phyloP scores from a whole-genome alignment of 2,797 vertebrate species.

The Craterocephalus amniculus region DNA sequence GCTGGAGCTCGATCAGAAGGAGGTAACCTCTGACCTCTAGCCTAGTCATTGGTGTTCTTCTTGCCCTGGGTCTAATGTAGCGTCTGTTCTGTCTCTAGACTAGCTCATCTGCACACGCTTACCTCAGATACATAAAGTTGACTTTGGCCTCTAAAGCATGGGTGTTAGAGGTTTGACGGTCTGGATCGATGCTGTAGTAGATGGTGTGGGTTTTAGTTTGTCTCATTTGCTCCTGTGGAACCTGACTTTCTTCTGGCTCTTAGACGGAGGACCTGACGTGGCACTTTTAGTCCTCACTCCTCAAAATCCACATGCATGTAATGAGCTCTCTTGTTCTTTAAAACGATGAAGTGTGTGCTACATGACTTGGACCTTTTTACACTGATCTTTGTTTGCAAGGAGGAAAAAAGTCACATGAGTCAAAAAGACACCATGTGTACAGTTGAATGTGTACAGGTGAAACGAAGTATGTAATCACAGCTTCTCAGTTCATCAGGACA shows the following conservation, averaged over 20 bases:
- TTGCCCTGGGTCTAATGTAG: constrained; percentile 43
- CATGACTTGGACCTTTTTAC: too few species aligned
- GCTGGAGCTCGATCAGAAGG: constrained; percentile 87
- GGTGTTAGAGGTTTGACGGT: constrained; percentile 17
- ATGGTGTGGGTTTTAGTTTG: constrained; percentile 27
- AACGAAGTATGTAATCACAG: too few species aligned
- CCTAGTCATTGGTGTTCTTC: constrained; percentile 69
- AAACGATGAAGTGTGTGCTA: neutral
- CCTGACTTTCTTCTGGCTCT: constrained; percentile 12
- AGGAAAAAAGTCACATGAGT: too few species aligned
- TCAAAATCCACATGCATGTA: neutral
- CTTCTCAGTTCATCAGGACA: too few species aligned
- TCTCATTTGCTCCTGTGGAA: constrained; percentile 6
- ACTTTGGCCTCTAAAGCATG: constrained; percentile 30
- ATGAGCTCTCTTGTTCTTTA: too few species aligned
- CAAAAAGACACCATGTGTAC: too few species aligned
- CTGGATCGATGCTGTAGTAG: constrained; percentile 19
- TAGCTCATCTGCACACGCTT: constrained; percentile 36
- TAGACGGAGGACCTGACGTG: neutral
- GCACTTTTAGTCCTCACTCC: neutral
- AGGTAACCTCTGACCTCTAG: constrained; percentile 84
- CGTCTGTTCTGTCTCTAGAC: constrained; percentile 51
- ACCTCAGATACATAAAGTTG: constrained; percentile 21
- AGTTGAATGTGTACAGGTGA: too few species aligned
- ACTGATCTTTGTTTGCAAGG: neutral